Base-by-base conservation (phyloP, 2,113 vertebrate species). In the Xyrauchen texanus region DNA sequence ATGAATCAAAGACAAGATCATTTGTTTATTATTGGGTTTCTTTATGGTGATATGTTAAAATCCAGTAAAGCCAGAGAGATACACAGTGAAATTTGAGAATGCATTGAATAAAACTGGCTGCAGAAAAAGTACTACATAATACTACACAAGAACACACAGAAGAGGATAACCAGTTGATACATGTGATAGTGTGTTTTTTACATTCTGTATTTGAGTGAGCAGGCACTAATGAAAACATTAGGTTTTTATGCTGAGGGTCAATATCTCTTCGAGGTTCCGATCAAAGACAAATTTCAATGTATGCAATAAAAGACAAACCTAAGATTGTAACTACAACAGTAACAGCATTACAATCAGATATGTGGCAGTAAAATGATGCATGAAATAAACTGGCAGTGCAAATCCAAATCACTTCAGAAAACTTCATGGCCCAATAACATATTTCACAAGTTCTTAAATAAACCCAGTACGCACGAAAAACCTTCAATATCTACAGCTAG, bases 1-100 rank as follows among this genome's bases (percentile, higher is more conserved):
- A 71, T 3, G 69, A 34, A 34, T 45, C 66, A 55, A 75, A 52
- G 7, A 34, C 21, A 15, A 84, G 75, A 66, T 49, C 1, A 57
- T 34, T 81, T 83, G 87, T 79, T 8, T 80, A 64, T 85, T 81
- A 70, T 85, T 83, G 66, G 76, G 64, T 72, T 88, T 86, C 44
- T 84, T 84, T 74, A 77, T 84, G 65, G 51, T 80, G 49, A 76
- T 78, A 47, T 80, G 80, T 49, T 67, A 72, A 44, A 44, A 1
- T 79, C 21, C 21, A 63, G 47, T 76, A 80, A 77, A 82, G 77
- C 85, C 85, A 81, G 73, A 78, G 77, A 77, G 46, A 82, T 42
- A 63, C 53, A 80, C 9, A 53, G 47, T 62, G 42, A 79, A 81
- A 67, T 55, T 55, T 65, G 57, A 42, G 64, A 77, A 77, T 65